Evolutionary conservation across 2,888 invertebrate genomes (phyloP), one percentile per base, ranked within the genome.

Genomic region (Drosophila differens): DNA sequence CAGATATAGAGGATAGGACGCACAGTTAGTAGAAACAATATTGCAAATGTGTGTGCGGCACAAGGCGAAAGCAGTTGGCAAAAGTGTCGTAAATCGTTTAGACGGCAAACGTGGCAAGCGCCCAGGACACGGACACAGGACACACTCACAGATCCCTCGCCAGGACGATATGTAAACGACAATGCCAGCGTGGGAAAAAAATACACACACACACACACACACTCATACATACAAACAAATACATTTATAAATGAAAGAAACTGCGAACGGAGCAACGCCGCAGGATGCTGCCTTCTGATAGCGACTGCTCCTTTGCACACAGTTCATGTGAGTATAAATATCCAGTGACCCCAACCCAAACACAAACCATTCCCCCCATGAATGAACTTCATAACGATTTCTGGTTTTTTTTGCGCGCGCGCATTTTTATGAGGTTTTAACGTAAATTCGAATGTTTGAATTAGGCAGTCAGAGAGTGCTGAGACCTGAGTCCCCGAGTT

Each of bases 51-150:
- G 85, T 85, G 89, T 73, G 47, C 47, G 47, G 47, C 47, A 47
- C 47, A 47, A 25, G 80, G 71, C 74, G 80, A 81, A 87, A 87
- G 83, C 89, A 90, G 90, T 91, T 90, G 85, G 83, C 88, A 79
- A 91, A 86, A 89, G 85, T 81, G 80, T 83, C 88, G 86, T 90
- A 90, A 90, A 90, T 91, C 90, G 91, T 91, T 90, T 88, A 83
- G 90, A 90, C 88, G 78, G 87, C 79, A 79, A 85, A 86, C 87
- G 85, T 89, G 86, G 82, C 84, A 70, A 74, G 70, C 76, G 73
- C 60, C 47, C 68, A 69, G 73, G 59, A 71, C 76, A 74, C 73
- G 60, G 69, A 65, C 70, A 55, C 53, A 73, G 62, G 60, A 63
- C 71, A 67, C 39, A 49, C 54, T 61, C 64, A 58, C 70, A 74